Evolutionary conservation across 2,888 invertebrate species (phyloP), one percentile per base, ranked within the genome.

Genomic region (Aspidiotus rigidus): DNA sequence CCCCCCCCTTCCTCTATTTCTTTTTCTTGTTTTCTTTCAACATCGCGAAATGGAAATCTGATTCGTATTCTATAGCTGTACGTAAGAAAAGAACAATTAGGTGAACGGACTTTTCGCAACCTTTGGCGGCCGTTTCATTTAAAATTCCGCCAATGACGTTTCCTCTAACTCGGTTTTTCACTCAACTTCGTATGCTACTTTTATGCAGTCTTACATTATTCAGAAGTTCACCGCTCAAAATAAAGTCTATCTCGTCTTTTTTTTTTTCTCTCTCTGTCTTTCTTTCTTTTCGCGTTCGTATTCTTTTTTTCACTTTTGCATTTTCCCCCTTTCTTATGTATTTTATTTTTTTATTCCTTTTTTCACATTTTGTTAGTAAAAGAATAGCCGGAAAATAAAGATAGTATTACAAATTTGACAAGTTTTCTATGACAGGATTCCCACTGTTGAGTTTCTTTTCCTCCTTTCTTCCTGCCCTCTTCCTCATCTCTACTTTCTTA

Each of bases 151-250:
- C 56, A 66, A 44, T 66, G 66, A 66, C 55, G 66, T 66, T 66
- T 66, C 66, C 66, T 66, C 44, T 57, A 66, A 66, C 66, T 66
- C 66, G 56, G 56, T 66, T 66, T 66, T 66, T 66, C 66, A 66
- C 66, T 66, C 56, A 66, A 66, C 57, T 66, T 66, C 44, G 28
- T 66, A 56, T 15, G 66, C 66, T 66, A 66, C 66, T 66, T 66
- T 66, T 66, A 66, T 66, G 66, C 66, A 66, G 66, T 66, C 66
- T 56, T 66, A 66, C 66, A 66, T 66, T 66, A 66, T 66, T 66
- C 66, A 66, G 57, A 66, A 66, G 66, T 66, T 66, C 66, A 59
- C 66, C 57, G 56, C 42, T 66, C 59, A 57, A 57, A 41, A 41
- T 28, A 13, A 28, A 28, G 28, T 28, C 28, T 28, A 28, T 28